Base-by-base conservation (phyloP, 2,888 invertebrate species). In the Zaprionus lineosus region DNA sequence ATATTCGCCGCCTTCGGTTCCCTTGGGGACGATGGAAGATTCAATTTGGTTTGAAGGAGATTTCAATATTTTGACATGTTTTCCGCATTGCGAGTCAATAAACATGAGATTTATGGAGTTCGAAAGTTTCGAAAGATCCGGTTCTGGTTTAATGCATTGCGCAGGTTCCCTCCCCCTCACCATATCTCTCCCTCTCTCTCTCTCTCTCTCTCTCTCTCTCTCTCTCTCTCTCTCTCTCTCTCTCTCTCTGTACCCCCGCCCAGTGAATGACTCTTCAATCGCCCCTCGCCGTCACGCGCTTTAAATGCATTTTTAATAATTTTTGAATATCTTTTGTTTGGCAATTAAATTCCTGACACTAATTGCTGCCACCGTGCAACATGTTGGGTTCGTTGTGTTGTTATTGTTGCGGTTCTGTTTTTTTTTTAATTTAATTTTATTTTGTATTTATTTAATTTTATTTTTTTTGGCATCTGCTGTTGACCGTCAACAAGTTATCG, bases 341-440 rank as follows among this genome's bases (percentile, higher is more conserved):
- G 59, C 64, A 62, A 66, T 82, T 77, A 67, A 67, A 64, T 63
- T 64, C 40, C 61, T 64, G 71, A 74, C 76, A 71, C 59, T 85
- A 76, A 82, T 79, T 85, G 76, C 71, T 60, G 84, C 85, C 85
- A 85, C 85, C 70, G 79, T 83, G 72, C 74, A 62, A 46, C 16
- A 31, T 41, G n/a, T n/a, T n/a, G n/a, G n/a, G n/a, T n/a, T n/a
- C n/a, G n/a, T 72, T 73, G 21, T 31, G 28, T 9, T 12, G 9
- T 66, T 59, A 29, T 21, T 37, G 28, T 37, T n/a, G 7, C 5
- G 5, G 4, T n/a, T 40, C 39, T 21, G 7, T 21, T 21, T 21
- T 21, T 5, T 5, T 21, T 5, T 21, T 21, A 5, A 21, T 21
- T 21, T 21, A 5, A 7, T 21, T 21, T 21, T 21, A 5, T 21